Base-by-base conservation (phyloP, 2,888 invertebrate genomes). In the Esperia sulphurella region DNA sequence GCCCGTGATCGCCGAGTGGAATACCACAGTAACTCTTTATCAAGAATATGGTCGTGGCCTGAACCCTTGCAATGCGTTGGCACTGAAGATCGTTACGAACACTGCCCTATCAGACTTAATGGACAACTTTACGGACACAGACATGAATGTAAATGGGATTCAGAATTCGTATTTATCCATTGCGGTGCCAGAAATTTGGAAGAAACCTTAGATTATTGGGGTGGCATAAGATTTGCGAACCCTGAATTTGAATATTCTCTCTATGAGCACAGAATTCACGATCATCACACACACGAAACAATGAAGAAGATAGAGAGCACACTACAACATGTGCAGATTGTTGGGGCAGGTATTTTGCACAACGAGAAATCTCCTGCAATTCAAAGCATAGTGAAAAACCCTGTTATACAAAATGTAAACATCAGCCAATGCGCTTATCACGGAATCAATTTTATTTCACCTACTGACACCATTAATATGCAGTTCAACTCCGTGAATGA, bases 351-450 rank as follows among this genome's bases (percentile, higher is more conserved):
- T 14, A 94, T 98, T 55, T 87, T 99, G 21, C 99, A 99, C 68
- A 97, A 96, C 65, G 97, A 98, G 74, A 97, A 96, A 77, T 96
- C 96, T 0, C 95, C 98, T 0, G 97, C 99, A 0, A 89, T 99
- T 45, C 96, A 98, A 75, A 93, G 96, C 28, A 94, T 98, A 30
- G 94, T 95, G 63, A 95, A 96, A 68, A 95, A 96, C 57, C 98
- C 99, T 0, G 81, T 79, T 38, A 93, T 96, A 14, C 93, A 93
- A 59, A 94, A 95, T 50, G 95, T 98, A 0, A 95, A 95, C 58
- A 94, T 99, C 12, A 92, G 92, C 7, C 92, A 94, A 60, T 95
- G 96, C 55, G 97, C 97, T 21, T 95, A 95, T 68, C 96, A 99
- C 75, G 99, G 97, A 0, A 94, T 99, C 42, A 97, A 97, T 72